Evolutionary conservation across 2,113 vertebrate species (phyloP).

Genomic region (Sitta europaea): DNA sequence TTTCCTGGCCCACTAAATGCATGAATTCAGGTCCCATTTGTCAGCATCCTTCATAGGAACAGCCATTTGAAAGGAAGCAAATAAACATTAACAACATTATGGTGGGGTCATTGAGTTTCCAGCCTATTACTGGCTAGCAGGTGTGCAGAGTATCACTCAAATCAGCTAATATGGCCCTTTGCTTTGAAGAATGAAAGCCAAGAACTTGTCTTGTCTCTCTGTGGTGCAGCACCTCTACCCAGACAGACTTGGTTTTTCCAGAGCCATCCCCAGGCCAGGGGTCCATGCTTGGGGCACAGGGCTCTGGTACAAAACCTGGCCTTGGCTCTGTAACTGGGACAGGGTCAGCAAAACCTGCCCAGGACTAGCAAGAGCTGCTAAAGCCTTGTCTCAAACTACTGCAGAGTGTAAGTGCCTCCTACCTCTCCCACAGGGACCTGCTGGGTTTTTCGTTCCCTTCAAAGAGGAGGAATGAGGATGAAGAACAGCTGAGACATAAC

Average conservation of each 20-base stretch:
- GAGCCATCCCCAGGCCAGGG: not conserved
- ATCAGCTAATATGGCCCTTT: not conserved
- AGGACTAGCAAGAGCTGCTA: not conserved
- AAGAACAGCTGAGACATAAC: not conserved
- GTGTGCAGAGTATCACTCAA: not conserved
- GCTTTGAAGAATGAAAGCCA: not conserved
- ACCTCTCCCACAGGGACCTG: not conserved
- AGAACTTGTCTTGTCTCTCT: not conserved
- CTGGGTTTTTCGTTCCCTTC: not conserved
- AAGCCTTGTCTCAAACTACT: not conserved
- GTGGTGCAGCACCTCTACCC: not conserved
- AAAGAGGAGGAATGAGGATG: not conserved
- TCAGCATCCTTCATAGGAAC: not conserved
- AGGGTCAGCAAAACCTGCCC: not conserved
- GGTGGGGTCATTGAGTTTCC: not conserved
- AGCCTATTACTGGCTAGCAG: not conserved
- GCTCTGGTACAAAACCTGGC: not conserved
- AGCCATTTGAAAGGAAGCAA: conserved; percentile 44
- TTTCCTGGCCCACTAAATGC: conserved; percentile 38
- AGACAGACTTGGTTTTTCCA: not conserved
- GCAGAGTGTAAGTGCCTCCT: not conserved
- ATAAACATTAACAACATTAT: conserved; percentile 28
- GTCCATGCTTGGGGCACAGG: not conserved
- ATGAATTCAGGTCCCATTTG: conserved; percentile 24
- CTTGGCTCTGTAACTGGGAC: fast-evolving